These are phyloP conservation scores for Erpornis zantholeuca DNA, from an alignment of 2,113 vertebrate species.

Conservation along the genomic window DNA sequence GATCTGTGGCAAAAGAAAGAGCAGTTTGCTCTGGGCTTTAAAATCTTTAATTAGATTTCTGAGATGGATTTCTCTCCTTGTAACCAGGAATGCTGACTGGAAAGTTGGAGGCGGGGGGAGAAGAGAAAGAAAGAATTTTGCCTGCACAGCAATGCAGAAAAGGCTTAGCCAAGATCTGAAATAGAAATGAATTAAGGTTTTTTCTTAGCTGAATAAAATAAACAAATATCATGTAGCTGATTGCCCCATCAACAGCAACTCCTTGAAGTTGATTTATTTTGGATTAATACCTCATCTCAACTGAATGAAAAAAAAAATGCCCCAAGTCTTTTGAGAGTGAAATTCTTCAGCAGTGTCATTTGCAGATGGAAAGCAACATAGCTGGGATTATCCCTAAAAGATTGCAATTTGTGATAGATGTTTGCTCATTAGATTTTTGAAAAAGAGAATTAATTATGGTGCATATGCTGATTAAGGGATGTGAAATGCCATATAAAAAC, in stretches of 20 bases:
- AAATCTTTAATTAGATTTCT: neutral
- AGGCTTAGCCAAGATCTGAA: neutral
- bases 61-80: neutral
- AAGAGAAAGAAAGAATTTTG: neutral
- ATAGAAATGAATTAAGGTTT: neutral
- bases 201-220: neutral
- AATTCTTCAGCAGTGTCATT: neutral
- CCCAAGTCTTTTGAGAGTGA: neutral
- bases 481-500: neutral
- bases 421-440: neutral
- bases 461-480: neutral
- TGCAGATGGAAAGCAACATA: neutral
- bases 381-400: neutral
- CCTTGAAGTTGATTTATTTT: neutral
- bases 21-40: neutral
- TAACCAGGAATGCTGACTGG: neutral
- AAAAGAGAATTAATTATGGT: neutral
- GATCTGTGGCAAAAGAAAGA: neutral
- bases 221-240: neutral
- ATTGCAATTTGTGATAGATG: neutral
- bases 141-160: neutral
- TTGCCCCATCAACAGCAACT: neutral
- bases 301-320: neutral
- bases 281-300: neutral
- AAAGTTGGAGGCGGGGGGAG: neutral